These are phyloP conservation scores for Nylanderia fulva DNA, from an alignment of 1,140 invertebrate genomes.

Conservation along the genomic window DNA sequence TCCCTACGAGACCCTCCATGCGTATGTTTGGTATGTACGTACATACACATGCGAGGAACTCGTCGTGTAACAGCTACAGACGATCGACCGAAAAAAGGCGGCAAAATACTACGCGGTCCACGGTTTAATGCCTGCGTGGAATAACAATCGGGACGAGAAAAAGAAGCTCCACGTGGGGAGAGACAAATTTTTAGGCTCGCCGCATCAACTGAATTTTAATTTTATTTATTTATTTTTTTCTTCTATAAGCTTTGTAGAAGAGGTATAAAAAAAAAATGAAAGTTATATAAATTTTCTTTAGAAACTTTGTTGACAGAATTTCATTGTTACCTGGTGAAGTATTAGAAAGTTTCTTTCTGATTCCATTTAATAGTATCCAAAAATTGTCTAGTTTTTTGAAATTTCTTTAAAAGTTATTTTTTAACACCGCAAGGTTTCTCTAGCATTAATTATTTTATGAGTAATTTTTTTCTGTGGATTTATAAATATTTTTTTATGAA, in stretches of 20 bases:
- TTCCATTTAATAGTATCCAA: not conserved
- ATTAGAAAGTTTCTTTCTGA: not conserved
- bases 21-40: not conserved
- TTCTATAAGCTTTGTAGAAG: no score
- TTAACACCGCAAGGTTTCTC: no score
- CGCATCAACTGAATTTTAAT: not conserved
- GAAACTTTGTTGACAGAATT: not conserved
- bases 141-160: conserved; percentile 37
- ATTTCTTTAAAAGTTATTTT: no score
- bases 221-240: no score
- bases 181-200: not conserved
- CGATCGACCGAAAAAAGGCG: conserved; percentile 9
- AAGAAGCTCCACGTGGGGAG: not conserved
- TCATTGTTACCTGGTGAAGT: not conserved
- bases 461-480: no score
- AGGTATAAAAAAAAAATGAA: no score
- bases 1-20: conserved; percentile 19
- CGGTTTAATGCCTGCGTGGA: not conserved
- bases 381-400: not conserved
- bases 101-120: not conserved
- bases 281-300: no score
- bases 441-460: no score
- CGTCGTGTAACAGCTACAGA: not conserved
- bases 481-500: no score
- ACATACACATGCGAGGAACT: not conserved